A percentile compares a stretch with the other conserved stretches of the same genome.
These are phyloP conservation scores for Spinibarbus caldwelli DNA, from an alignment of 2,797 vertebrate species.

Conservation along the genomic window DNA sequence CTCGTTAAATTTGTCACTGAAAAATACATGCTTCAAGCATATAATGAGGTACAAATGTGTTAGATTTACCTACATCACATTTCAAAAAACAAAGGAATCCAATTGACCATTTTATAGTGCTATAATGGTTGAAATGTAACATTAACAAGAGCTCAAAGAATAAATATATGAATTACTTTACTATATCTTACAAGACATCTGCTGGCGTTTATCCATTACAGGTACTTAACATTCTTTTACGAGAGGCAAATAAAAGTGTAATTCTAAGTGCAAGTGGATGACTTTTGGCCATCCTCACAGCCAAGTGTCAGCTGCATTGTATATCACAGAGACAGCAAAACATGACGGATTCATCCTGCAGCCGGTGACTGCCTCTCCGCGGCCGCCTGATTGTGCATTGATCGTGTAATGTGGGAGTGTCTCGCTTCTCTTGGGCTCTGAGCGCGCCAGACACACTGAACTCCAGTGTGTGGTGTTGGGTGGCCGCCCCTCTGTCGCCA, in stretches of 20 bases:
- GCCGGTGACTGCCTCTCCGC: not conserved
- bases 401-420: constrained; percentile 52
- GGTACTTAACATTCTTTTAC: constrained; percentile 30
- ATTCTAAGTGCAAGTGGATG: constrained; percentile 10
- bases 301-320: constrained; percentile 39
- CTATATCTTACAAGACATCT: constrained; percentile 14
- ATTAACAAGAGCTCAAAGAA: constrained; percentile 23
- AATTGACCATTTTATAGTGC: not conserved
- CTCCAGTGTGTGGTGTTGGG: constrained; percentile 78
- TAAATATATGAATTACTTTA: constrained; percentile 12
- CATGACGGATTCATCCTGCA: constrained; percentile 25
- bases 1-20: not conserved
- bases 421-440: constrained; percentile 10
- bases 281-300: constrained; percentile 35
- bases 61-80: not conserved
- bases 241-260: constrained; percentile 23
- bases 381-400: constrained; percentile 49
- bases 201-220: constrained; percentile 18
- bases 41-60: too few relatives aligned
- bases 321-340: constrained; percentile 49
- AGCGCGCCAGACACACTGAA: constrained; percentile 65
- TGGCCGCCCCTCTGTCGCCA: constrained; percentile 78
- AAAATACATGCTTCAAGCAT: not conserved
- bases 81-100: not conserved
- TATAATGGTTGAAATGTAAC: constrained; percentile 17